phyloP scores from a whole-genome alignment of 2,888 invertebrate species.

The Gari tellinella region DNA sequence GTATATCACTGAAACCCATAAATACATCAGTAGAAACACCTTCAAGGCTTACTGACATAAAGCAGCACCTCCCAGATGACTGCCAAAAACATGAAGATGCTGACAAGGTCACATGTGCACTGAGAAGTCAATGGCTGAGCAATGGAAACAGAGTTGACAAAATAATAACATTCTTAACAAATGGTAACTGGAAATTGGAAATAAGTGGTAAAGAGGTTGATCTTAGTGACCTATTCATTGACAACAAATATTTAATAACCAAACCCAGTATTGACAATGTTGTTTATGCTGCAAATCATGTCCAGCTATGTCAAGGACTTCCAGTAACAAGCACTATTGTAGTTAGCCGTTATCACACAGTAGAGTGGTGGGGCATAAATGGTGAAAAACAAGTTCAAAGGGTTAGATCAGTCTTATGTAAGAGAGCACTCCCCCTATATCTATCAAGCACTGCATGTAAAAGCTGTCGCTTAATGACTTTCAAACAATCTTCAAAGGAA shows the following conservation, averaged over 20 bases:
- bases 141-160: conserved; percentile 9
- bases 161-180: conserved; percentile 1
- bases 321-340: background rate
- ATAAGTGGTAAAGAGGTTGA: conserved; percentile 13
- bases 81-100: no score
- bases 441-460: conserved; percentile 4
- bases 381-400: background rate
- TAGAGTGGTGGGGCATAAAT: background rate
- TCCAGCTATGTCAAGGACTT: conserved; percentile 22
- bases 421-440: conserved; percentile 23
- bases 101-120: background rate
- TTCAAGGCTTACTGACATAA: no score
- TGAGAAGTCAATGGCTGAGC: background rate
- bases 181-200: conserved; percentile 11
- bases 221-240: background rate
- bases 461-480: conserved; percentile 35
- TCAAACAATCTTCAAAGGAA: background rate
- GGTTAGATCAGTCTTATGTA: conserved; percentile 23
- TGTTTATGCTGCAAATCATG: background rate
- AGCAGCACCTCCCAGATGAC: no score
- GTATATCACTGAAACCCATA: conserved; percentile 1
- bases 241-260: background rate
- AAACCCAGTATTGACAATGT: conserved; percentile 1
- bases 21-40: background rate
- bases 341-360: conserved; percentile 2